Conservation (phyloP, 2,113 vertebrate species). For the Tauraco erythrolophus region DNA sequence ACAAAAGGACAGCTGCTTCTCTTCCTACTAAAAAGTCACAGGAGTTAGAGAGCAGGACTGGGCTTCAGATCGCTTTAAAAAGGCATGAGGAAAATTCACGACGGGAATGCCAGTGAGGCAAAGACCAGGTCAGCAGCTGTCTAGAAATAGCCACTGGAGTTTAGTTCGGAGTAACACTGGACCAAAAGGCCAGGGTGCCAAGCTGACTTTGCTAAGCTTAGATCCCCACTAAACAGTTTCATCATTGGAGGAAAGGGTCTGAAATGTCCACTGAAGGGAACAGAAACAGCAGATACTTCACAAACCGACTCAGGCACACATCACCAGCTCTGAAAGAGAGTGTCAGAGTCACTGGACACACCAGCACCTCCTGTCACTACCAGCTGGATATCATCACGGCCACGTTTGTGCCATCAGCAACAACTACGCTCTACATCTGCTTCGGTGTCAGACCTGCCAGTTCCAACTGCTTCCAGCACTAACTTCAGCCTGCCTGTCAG, state of each 20-base stretch:
- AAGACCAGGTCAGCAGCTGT: neutral
- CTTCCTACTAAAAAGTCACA: neutral
- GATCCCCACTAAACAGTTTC: neutral
- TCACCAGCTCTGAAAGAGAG: neutral
- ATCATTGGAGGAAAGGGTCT: neutral
- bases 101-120: neutral
- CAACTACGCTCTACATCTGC: neutral
- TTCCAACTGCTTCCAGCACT: neutral
- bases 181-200: neutral
- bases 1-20: constrained; percentile 29
- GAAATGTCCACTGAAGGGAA: neutral
- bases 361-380: neutral
- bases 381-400: neutral
- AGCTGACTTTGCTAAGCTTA: neutral
- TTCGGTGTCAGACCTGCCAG: neutral
- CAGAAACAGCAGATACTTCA: neutral
- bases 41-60: neutral
- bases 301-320: neutral
- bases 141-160: constrained; percentile 20
- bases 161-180: neutral
- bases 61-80: constrained; percentile 6
- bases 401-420: neutral
- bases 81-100: neutral
- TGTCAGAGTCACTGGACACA: neutral
- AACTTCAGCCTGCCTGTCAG: neutral